These are phyloP conservation scores for Lasioglossum marginatum DNA, from an alignment of 2,888 invertebrate genomes.

Conservation along the genomic window DNA sequence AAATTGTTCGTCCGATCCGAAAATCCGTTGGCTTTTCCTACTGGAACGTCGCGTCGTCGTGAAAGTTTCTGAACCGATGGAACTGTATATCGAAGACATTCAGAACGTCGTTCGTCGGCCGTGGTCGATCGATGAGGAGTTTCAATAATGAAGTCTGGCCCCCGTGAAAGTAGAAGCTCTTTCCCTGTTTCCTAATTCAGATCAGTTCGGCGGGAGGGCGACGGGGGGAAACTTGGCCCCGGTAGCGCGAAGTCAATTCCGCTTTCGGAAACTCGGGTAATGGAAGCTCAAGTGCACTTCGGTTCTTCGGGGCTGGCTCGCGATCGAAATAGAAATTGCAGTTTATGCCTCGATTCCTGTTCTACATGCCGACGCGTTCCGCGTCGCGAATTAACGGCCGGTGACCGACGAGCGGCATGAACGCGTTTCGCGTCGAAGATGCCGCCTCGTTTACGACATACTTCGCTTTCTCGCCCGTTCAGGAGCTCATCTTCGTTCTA, in stretches of 20 bases:
- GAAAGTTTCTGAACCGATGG: background rate
- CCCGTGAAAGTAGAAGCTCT: slow-evolving; percentile 42
- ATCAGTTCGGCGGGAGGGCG: slow-evolving; percentile 29
- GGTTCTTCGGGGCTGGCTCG: slow-evolving; percentile 32
- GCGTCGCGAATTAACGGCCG: background rate
- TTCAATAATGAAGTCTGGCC: slow-evolving; percentile 23
- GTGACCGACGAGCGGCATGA: background rate
- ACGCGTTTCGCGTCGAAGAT: background rate
- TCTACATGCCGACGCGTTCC: background rate
- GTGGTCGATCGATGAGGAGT: slow-evolving; percentile 10
- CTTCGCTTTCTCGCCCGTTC: background rate
- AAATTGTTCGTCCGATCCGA: background rate
- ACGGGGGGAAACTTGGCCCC: slow-evolving; percentile 17
- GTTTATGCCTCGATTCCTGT: slow-evolving; percentile 28
- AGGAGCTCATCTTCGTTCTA: background rate
- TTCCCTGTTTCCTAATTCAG: slow-evolving; percentile 48
- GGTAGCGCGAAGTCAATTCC: slow-evolving; percentile 52
- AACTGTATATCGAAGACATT: background rate
- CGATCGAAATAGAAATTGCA: slow-evolving; percentile 48
- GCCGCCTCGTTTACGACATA: background rate
- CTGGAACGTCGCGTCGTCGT: background rate
- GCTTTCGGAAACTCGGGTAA: slow-evolving; percentile 49
- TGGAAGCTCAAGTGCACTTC: slow-evolving; percentile 54
- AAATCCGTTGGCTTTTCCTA: background rate
- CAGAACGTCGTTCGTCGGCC: background rate